Conservation (phyloP, 2,797 vertebrate species). For the Myripristis jacobus region DNA sequence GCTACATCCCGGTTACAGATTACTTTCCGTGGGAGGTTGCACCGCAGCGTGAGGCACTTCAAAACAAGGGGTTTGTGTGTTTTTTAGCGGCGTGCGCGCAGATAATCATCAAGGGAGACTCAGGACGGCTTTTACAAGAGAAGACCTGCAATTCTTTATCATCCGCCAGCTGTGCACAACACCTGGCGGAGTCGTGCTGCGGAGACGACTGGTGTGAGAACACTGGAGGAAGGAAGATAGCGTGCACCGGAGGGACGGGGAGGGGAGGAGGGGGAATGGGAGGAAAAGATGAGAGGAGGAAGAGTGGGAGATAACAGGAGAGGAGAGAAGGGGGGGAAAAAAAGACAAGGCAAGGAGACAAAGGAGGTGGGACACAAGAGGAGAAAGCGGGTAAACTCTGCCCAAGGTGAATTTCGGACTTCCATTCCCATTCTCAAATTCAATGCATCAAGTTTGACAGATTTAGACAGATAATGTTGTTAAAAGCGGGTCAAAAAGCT, state of each 20-base stretch:
- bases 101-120: slow-evolving; percentile 51
- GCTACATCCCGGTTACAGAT: slow-evolving; percentile 32
- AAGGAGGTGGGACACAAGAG: background rate
- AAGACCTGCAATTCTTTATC: slow-evolving; percentile 58
- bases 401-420: too few species aligned
- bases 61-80: slow-evolving; percentile 59
- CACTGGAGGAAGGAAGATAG: slow-evolving; percentile 15
- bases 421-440: too few species aligned
- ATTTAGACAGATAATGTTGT: too few species aligned
- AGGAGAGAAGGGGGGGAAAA: background rate
- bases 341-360: background rate
- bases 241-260: slow-evolving; percentile 12
- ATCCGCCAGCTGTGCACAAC: slow-evolving; percentile 66
- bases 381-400: background rate
- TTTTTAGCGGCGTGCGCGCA: slow-evolving; percentile 42
- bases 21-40: slow-evolving; percentile 30
- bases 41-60: slow-evolving; percentile 42
- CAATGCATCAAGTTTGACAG: too few species aligned
- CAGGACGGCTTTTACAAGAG: slow-evolving; percentile 58
- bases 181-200: slow-evolving; percentile 62
- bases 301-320: too few species aligned
- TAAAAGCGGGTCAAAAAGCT: too few species aligned
- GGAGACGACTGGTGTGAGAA: slow-evolving; percentile 15
- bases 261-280: background rate
- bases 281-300: background rate